Percentiles rank a stretch among this genome's conserved stretches.
Evolutionary conservation across 2,113 vertebrate species (phyloP).

Genomic region (Strix uralensis): DNA sequence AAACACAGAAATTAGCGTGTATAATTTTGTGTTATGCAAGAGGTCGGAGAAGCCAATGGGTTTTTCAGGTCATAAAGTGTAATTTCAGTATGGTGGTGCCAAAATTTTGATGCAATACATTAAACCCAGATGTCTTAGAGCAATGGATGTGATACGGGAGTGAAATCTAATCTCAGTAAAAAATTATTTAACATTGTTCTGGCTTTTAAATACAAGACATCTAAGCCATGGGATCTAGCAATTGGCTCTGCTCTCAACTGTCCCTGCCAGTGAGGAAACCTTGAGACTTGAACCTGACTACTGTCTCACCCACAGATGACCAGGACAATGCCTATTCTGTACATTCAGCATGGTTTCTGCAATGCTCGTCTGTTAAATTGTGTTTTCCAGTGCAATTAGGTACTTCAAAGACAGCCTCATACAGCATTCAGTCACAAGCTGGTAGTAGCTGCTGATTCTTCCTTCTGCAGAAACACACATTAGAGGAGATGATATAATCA

Average conservation of each 20-base stretch:
- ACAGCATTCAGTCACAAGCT: neutral
- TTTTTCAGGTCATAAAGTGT: neutral
- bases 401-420: neutral
- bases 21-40: neutral
- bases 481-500: constrained; percentile 16
- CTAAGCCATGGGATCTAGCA: neutral
- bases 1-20: neutral
- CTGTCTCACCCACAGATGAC: neutral
- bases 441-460: neutral
- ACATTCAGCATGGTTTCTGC: neutral
- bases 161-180: neutral
- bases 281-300: neutral
- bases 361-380: neutral
- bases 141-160: neutral
- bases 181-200: neutral
- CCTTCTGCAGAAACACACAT: neutral
- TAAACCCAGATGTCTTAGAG: neutral
- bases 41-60: neutral
- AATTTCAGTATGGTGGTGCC: neutral
- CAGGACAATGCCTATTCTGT: neutral
- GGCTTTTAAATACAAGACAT: neutral
- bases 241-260: neutral
- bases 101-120: neutral
- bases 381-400: neutral
- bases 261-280: neutral